Evolutionary conservation across 2,888 invertebrate species (phyloP).

Genomic region (Eupithecia subumbrata): DNA sequence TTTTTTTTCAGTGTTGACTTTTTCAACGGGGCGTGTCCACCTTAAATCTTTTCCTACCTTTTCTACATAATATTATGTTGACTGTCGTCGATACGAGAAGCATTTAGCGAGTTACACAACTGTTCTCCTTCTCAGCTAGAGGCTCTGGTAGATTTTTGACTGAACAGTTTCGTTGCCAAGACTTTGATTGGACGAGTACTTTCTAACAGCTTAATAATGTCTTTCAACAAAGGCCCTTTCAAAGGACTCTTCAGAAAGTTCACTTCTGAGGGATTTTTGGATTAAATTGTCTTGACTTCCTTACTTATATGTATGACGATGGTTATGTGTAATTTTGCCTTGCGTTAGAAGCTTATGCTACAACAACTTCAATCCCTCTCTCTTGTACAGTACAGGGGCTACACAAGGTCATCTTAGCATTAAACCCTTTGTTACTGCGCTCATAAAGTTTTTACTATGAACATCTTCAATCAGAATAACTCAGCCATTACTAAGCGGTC

Average conservation of each 20-base stretch:
- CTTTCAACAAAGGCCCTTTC: constrained; percentile 33
- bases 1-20: too few species aligned
- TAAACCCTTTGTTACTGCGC: neutral
- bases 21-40: too few species aligned
- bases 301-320: neutral
- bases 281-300: constrained; percentile 27
- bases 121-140: constrained; percentile 5
- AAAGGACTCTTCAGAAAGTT: constrained; percentile 9
- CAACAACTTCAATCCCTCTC: too few species aligned
- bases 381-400: neutral
- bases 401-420: neutral
- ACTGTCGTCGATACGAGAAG: too few species aligned
- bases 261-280: constrained; percentile 25
- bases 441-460: neutral
- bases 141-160: constrained; percentile 25
- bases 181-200: constrained; percentile 39
- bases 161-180: constrained; percentile 32
- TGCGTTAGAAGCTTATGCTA: too few species aligned
- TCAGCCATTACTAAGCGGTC: constrained; percentile 1
- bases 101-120: constrained; percentile 11
- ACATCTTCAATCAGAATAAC: constrained; percentile 2
- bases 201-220: constrained; percentile 38
- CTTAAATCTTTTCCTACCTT: too few species aligned
- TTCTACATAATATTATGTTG: too few species aligned
- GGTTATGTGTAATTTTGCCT: neutral